These are phyloP conservation scores for Stichopus chloronotus DNA, from an alignment of 35 echinoderm and acorn worm species.

Conservation along the genomic window DNA sequence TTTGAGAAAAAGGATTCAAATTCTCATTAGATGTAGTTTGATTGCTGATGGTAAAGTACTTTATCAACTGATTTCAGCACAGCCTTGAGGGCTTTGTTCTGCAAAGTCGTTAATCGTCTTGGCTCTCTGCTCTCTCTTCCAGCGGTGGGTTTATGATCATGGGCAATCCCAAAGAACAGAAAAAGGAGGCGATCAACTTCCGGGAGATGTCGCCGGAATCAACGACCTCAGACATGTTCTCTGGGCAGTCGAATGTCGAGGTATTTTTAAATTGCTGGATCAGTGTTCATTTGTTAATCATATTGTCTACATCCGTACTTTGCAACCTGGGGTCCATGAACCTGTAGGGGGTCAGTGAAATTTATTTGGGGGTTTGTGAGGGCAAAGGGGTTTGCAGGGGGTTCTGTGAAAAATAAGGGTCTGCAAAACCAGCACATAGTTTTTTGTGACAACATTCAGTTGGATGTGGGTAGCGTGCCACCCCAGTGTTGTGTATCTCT, in stretches of 20 bases:
- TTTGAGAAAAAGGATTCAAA: too few relatives aligned
- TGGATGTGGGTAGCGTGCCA: too few relatives aligned
- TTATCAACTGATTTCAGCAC: too few relatives aligned
- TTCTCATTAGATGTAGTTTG: too few relatives aligned
- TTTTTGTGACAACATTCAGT: too few relatives aligned
- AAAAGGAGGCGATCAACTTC: constrained; percentile 60
- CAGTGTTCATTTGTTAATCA: too few relatives aligned
- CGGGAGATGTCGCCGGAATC: constrained; percentile 66
- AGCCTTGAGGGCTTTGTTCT: too few relatives aligned
- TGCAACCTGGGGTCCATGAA: not conserved
- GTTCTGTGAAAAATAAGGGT: too few relatives aligned
- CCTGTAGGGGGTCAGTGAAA: not conserved
- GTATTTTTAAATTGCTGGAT: not conserved
- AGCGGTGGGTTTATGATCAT: constrained; percentile 93
- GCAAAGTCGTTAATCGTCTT: not conserved
- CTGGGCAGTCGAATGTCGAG: not conserved
- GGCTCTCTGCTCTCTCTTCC: not conserved
- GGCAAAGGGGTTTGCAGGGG: not conserved
- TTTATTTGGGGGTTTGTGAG: not conserved
- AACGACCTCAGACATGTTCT: constrained; percentile 69
- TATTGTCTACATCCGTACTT: too few relatives aligned
- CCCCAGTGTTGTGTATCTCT: too few relatives aligned
- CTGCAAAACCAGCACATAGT: too few relatives aligned
- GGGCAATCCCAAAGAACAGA: constrained; percentile 38
- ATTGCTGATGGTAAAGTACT: too few relatives aligned